phyloP scores from a whole-genome alignment of 2,113 vertebrate genomes.

The Urocolius indicus region DNA sequence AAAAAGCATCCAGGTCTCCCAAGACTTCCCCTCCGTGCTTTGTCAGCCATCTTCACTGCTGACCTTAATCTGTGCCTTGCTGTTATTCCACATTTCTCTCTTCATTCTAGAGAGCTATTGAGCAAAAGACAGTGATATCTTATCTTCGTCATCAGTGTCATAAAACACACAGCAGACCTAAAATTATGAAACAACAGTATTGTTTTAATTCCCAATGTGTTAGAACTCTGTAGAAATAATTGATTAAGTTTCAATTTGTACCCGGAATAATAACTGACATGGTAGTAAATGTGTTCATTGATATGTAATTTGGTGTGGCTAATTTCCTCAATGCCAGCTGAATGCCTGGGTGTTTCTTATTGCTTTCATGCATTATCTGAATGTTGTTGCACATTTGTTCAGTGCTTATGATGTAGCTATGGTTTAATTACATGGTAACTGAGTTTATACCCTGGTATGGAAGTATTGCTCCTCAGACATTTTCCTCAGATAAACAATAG shows the following conservation, averaged over 20 bases:
- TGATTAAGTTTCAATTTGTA: slow-evolving; percentile 17
- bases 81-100: not conserved
- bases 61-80: not conserved
- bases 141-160: not conserved
- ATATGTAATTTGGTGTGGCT: slow-evolving; percentile 48
- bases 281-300: slow-evolving; percentile 14
- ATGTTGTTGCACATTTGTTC: slow-evolving; percentile 41
- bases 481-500: slow-evolving; percentile 23
- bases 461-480: not conserved
- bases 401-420: not conserved
- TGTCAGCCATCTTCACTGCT: not conserved
- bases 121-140: not conserved
- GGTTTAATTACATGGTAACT: slow-evolving; percentile 46
- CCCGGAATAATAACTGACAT: not conserved
- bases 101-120: not conserved
- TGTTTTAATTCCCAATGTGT: not conserved
- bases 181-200: not conserved
- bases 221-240: slow-evolving; percentile 18
- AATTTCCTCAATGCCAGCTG: slow-evolving; percentile 37
- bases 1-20: not conserved
- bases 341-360: not conserved
- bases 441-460: not conserved
- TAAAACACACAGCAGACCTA: not conserved
- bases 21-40: not conserved
- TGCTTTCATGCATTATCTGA: not conserved